Evolutionary conservation across 2,888 invertebrate genomes (phyloP).

Genomic region (Melitaea athalia): DNA sequence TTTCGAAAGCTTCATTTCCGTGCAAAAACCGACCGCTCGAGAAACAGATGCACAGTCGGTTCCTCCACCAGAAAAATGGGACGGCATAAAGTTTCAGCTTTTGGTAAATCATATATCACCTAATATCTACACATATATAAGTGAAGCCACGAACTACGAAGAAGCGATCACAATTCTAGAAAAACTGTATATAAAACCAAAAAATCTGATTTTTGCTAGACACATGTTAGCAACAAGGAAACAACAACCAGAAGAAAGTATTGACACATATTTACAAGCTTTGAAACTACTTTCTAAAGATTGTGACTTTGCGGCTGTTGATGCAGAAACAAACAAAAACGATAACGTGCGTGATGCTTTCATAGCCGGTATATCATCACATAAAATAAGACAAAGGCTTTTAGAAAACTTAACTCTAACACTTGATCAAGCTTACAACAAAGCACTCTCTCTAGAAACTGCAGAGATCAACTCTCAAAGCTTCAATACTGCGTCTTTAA

Average conservation of each 20-base stretch:
- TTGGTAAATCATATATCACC: neutral
- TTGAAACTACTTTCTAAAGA: too few relatives aligned
- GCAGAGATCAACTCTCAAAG: constrained; percentile 17
- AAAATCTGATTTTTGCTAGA: neutral
- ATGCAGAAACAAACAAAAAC: constrained; percentile 14
- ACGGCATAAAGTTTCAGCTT: neutral
- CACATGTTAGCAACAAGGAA: neutral
- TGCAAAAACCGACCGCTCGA: too few relatives aligned
- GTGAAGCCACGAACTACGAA: neutral
- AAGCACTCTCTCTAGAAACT: constrained; percentile 20
- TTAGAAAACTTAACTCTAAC: constrained; percentile 21
- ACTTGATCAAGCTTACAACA: constrained; percentile 24
- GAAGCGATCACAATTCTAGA: neutral
- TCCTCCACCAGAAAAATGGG: neutral
- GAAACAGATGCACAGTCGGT: neutral
- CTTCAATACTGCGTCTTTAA: neutral
- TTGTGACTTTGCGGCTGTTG: constrained; percentile 10
- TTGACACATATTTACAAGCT: neutral
- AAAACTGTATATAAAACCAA: neutral
- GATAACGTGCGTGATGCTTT: constrained; percentile 23
- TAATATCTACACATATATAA: neutral
- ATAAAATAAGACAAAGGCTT: constrained; percentile 22
- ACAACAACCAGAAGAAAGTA: neutral
- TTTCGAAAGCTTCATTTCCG: neutral
- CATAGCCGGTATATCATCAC: constrained; percentile 19